Evolutionary conservation across 2,113 vertebrate genomes (phyloP), one percentile per base, ranked within the genome.

Genomic region (Ailurus styani): DNA sequence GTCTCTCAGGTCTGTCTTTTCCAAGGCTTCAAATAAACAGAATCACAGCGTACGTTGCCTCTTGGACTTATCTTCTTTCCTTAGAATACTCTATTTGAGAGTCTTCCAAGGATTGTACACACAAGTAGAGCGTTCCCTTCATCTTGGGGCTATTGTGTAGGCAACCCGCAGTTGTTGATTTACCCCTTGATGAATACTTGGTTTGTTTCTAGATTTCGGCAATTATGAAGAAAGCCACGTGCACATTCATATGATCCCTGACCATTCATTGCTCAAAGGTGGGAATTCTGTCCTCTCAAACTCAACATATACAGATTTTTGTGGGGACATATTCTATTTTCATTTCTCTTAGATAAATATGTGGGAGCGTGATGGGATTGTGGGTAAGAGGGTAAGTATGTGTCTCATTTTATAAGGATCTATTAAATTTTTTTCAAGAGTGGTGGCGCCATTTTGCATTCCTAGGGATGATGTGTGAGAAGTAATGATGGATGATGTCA

Each of bases 91-190:
- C 8, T 29, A 8, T 7, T 8, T 34, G 31, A 27, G 11, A 0
- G 7, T 40, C 37, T 29, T 23, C 21, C 5, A 0, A 0, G 29
- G 12, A 23, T 3, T 7, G 0, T 3, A 8, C 0, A 7, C 2
- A 0, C 14, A 29, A 6, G 5, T 0, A 1, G 14, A 9, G 25
- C 20, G 0, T 2, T 72, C 7, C 5, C 29, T 50, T 20, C 17
- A 4, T 40, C 18, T 47, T 27, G 2, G 14, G 21, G 12, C 20
- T 20, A 23, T 2, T 4, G 8, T 0, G 42, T 5, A 4, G 2
- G 6, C 29, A 34, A 8, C 13, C 45, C 40, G 7, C 4, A 6
- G 21, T 9, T 34, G 5, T 23, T 54, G 14, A 18, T 6, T 11
- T 29, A 57, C 1, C 29, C 7, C 5, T 0, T 62, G 62, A 50